Conservation (phyloP, 2,113 vertebrate genomes). For the Bolborhynchus lineola region DNA sequence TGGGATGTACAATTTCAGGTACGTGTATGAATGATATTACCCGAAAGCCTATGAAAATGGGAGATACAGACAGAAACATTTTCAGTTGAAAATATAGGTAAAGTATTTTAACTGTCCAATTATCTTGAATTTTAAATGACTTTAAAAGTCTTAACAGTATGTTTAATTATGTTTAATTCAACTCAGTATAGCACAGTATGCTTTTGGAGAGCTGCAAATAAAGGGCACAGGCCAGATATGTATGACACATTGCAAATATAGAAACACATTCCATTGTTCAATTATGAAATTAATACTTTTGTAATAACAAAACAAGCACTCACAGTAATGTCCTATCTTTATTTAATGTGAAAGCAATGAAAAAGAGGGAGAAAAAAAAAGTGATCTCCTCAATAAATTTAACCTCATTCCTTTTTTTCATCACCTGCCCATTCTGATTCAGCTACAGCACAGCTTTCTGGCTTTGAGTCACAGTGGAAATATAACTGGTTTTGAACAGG, state of each 20-base stretch:
- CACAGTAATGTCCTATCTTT: not conserved
- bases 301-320: not conserved
- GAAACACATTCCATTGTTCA: not conserved
- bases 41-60: not conserved
- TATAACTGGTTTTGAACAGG: not conserved
- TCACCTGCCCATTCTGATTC: not conserved
- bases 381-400: not conserved
- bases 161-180: not conserved
- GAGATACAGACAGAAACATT: not conserved
- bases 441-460: not conserved
- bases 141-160: not conserved
- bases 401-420: not conserved
- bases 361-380: not conserved
- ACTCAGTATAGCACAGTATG: not conserved
- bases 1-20: not conserved
- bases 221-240: not conserved
- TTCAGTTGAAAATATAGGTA: not conserved
- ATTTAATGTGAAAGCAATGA: not conserved
- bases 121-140: not conserved
- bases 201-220: not conserved
- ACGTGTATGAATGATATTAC: not conserved
- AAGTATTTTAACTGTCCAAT: not conserved
- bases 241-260: not conserved
- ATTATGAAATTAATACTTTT: not conserved
- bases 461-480: not conserved